Conservation (phyloP, 2,797 vertebrate genomes). For the Melanotaenia boesemani region DNA sequence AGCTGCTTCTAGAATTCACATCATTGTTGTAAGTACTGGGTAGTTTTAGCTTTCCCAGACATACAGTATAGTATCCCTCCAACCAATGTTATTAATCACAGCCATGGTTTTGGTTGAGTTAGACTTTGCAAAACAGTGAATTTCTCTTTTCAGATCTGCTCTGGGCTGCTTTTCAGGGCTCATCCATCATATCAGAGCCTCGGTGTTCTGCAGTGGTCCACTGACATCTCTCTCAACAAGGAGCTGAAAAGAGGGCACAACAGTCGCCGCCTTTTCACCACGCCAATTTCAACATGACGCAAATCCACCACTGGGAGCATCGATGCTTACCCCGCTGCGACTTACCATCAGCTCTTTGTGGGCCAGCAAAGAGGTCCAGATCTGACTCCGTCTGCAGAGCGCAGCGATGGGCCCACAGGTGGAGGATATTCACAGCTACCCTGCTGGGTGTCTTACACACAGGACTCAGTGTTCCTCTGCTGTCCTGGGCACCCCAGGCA, state of each 20-base stretch:
- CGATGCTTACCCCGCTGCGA: slow-evolving; percentile 47
- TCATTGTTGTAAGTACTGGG: slow-evolving; percentile 4
- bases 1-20: neutral
- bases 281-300: slow-evolving; percentile 78
- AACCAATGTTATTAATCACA: slow-evolving; percentile 54
- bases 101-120: slow-evolving; percentile 31
- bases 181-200: slow-evolving; percentile 72
- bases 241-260: slow-evolving; percentile 45
- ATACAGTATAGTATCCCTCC: neutral
- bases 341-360: slow-evolving; percentile 73
- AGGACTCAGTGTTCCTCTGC: slow-evolving; percentile 75
- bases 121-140: slow-evolving; percentile 33
- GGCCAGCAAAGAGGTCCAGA: slow-evolving; percentile 42
- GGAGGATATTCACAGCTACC: slow-evolving; percentile 53
- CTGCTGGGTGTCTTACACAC: slow-evolving; percentile 66
- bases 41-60: slow-evolving; percentile 5
- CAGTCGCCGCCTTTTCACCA: slow-evolving; percentile 46
- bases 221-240: slow-evolving; percentile 70
- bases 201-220: slow-evolving; percentile 53
- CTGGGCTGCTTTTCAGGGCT: slow-evolving; percentile 46
- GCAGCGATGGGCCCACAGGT: slow-evolving; percentile 34
- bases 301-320: slow-evolving; percentile 48
- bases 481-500: slow-evolving; percentile 50
- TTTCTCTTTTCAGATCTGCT: slow-evolving; percentile 58
- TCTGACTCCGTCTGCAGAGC: slow-evolving; percentile 23